Evolutionary conservation across 2,797 vertebrate genomes (phyloP).

Genomic region (Myotis planiceps): DNA sequence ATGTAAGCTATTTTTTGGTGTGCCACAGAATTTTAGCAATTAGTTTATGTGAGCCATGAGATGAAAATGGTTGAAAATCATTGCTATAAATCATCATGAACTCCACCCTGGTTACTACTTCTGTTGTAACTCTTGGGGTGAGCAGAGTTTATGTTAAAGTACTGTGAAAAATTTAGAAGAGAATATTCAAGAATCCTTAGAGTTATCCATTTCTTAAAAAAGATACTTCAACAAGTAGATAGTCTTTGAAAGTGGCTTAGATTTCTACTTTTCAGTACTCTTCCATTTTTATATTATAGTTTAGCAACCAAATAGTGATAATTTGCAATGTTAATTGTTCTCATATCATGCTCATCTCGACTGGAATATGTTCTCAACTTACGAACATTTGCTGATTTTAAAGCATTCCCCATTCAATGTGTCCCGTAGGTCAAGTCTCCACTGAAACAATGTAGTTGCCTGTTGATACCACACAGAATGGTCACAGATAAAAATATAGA

Average conservation of each 20-base stretch:
- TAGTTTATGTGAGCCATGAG: background rate
- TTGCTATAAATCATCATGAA: background rate
- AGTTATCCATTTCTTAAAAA: background rate
- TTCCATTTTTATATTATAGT: conserved; percentile 16
- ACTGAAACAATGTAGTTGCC: conserved; percentile 66
- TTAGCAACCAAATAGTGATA: background rate
- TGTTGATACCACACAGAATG: conserved; percentile 72
- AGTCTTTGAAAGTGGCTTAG: background rate
- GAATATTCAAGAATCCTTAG: background rate
- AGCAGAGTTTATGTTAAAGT: background rate
- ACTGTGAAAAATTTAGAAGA: background rate
- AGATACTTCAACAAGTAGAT: background rate
- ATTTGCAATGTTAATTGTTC: conserved; percentile 36
- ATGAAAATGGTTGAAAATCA: background rate
- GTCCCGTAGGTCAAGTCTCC: conserved; percentile 27
- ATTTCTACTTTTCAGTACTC: background rate
- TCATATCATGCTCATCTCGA: conserved; percentile 26
- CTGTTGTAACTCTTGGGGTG: background rate
- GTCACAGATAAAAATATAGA: conserved; percentile 62
- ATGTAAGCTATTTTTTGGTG: background rate
- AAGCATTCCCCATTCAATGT: conserved; percentile 58
- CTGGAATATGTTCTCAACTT: conserved; percentile 55
- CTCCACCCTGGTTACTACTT: background rate
- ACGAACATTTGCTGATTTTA: conserved; percentile 63
- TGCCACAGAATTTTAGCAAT: background rate